phyloP scores from a whole-genome alignment of 2,113 vertebrate species.

The Takifugu flavidus region DNA sequence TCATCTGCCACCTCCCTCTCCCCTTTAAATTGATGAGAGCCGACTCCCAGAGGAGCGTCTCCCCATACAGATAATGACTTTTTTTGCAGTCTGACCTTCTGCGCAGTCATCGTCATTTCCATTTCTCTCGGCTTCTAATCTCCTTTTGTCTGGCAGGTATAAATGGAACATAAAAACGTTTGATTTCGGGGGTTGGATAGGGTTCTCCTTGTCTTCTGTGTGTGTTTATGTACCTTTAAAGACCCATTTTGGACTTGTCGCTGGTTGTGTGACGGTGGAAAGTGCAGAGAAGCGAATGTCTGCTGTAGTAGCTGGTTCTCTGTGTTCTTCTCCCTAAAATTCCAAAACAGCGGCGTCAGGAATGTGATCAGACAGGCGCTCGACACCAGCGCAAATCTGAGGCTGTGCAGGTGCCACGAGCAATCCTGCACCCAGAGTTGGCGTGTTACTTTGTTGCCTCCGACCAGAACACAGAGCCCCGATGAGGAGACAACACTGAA shows the following conservation, averaged over 20 bases:
- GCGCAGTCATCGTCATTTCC: slow-evolving; percentile 24
- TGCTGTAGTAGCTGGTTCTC: background rate
- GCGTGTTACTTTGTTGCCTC: slow-evolving; percentile 18
- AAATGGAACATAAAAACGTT: background rate
- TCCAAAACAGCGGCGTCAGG: slow-evolving; percentile 27
- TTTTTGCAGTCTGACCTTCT: slow-evolving; percentile 49
- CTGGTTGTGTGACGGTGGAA: too few relatives aligned
- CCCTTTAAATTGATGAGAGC: slow-evolving; percentile 45
- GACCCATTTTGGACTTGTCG: background rate
- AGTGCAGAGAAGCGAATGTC: too few relatives aligned
- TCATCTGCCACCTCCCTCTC: slow-evolving; percentile 22
- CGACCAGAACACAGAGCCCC: background rate
- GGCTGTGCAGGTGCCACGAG: slow-evolving; percentile 24
- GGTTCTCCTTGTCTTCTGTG: background rate
- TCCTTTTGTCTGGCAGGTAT: slow-evolving; percentile 6
- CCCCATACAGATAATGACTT: slow-evolving; percentile 47
- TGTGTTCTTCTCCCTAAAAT: slow-evolving; percentile 9
- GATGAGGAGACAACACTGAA: slow-evolving; percentile 11
- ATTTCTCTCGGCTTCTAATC: slow-evolving; percentile 15
- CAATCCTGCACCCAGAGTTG: slow-evolving; percentile 1
- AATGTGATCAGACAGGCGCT: slow-evolving; percentile 36
- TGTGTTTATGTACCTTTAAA: background rate
- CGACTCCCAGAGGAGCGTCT: slow-evolving; percentile 28
- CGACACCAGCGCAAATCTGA: slow-evolving; percentile 28
- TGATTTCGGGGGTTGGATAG: background rate